Evolutionary conservation across 2,797 vertebrate species (phyloP), one percentile per base, ranked within the genome.

Genomic region (Danio kyathit): DNA sequence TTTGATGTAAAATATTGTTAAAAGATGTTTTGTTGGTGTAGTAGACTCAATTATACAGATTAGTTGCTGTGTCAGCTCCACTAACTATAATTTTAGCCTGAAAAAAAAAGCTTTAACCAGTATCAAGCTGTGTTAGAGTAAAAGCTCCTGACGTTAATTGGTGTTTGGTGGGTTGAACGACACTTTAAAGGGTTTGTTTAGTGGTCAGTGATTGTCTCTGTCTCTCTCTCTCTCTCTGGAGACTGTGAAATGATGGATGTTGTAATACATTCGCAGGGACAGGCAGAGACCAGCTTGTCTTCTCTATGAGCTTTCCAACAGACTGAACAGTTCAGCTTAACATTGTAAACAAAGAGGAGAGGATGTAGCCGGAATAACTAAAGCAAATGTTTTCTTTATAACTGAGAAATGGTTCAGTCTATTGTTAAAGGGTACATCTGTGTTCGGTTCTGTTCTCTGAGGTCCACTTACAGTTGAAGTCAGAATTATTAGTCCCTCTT

Each of bases 211-310:
- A 44, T 51, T 48, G 29, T 19, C 21, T 76, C n/a, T 16, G 49
- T 12, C 7, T 16, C 5, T 17, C 19, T 57, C 7, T 65, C 17
- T 71, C 16, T 72, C 66, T 74, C 51, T 82, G 10, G 44, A 89
- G 89, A 91, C 88, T 90, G 88, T 86, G 59, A 83, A 80, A 85
- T 91, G 91, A 93, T 91, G 85, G 91, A 92, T 92, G 88, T 89
- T 86, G 83, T 87, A 80, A 66, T 83, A 85, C 89, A 90, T 91
- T 83, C 85, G 82, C 87, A 84, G 86, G 88, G 91, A 92, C 92
- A 92, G 88, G 60, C 80, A 83, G 88, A 88, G 88, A 91, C 91
- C 89, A 87, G 86, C 83, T 54, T 64, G 60, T 65, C 13, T 38
- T 76, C 49, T 44, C 9, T 40, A 41, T 52, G 38, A 76, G 38